Evolutionary conservation across 2,888 invertebrate species (phyloP).

Genomic region (Phlogophora meticulosa): DNA sequence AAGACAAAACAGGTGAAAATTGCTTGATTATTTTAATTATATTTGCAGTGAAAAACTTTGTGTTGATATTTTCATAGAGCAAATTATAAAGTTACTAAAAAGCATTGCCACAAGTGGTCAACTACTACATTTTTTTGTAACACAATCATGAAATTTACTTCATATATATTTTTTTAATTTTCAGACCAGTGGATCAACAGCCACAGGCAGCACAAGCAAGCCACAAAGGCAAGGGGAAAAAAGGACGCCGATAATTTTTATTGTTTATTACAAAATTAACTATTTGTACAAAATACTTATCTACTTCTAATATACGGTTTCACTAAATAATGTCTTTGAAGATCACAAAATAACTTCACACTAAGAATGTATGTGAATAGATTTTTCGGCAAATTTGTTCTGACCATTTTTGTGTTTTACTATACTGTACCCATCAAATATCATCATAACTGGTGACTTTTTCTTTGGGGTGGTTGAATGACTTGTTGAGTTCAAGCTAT

Average conservation of each 20-base stretch:
- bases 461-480: conserved; percentile 65
- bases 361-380: conserved; percentile 78
- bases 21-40: too few species aligned
- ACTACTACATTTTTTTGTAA: too few species aligned
- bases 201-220: conserved; percentile 81
- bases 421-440: conserved; percentile 87
- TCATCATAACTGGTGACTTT: conserved; percentile 78
- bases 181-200: conserved; percentile 87
- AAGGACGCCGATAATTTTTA: conserved; percentile 84
- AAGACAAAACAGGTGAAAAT: conserved; percentile 91
- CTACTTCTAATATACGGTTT: conserved; percentile 55
- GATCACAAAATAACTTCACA: not conserved
- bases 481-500: conserved; percentile 60
- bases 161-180: conserved; percentile 49
- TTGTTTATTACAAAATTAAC: conserved; percentile 59
- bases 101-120: too few species aligned
- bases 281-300: conserved; percentile 63
- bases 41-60: not conserved
- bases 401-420: conserved; percentile 86
- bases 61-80: not conserved
- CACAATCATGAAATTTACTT: not conserved
- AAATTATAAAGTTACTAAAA: too few species aligned
- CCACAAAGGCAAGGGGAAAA: conserved; percentile 87
- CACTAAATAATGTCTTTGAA: conserved; percentile 32
- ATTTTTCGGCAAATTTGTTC: conserved; percentile 81